Conservation (phyloP, 2,888 invertebrate genomes). For the Drosophila paucipuncta region DNA sequence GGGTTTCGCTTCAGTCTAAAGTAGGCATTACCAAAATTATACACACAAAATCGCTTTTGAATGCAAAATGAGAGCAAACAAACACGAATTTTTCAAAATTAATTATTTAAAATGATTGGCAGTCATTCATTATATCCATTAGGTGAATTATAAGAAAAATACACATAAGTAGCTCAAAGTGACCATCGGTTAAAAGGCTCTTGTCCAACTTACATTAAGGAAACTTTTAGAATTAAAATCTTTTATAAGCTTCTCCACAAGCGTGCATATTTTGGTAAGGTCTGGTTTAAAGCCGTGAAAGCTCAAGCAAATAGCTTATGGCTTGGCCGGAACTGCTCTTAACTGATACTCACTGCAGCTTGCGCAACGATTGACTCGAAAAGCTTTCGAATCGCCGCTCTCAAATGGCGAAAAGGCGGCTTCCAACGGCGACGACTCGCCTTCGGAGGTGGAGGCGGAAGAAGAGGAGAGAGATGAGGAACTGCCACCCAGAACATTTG, state of each 20-base stretch:
- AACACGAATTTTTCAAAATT: neutral
- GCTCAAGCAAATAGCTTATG: neutral
- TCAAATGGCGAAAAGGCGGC: constrained; percentile 34
- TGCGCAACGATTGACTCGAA: constrained; percentile 78
- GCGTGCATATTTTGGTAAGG: neutral
- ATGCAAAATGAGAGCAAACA: neutral
- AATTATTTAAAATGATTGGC: neutral
- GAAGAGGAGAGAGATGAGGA: constrained; percentile 4
- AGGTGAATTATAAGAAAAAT: neutral
- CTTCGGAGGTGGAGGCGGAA: constrained; percentile 1
- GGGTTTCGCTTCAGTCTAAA: neutral
- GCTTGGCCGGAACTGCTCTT: neutral
- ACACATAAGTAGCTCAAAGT: neutral
- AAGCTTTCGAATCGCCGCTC: constrained; percentile 61
- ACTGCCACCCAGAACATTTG: constrained; percentile 59
- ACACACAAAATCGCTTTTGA: neutral
- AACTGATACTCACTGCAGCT: constrained; percentile 79
- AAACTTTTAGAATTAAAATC: neutral
- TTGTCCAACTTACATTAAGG: too few relatives aligned
- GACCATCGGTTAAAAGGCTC: neutral
- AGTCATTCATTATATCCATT: neutral
- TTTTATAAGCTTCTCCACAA: neutral
- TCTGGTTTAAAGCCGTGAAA: neutral
- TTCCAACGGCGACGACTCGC: neutral
- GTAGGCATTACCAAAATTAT: neutral